Conservation (phyloP, 2,797 vertebrate species). For the Anguilla marmorata region DNA sequence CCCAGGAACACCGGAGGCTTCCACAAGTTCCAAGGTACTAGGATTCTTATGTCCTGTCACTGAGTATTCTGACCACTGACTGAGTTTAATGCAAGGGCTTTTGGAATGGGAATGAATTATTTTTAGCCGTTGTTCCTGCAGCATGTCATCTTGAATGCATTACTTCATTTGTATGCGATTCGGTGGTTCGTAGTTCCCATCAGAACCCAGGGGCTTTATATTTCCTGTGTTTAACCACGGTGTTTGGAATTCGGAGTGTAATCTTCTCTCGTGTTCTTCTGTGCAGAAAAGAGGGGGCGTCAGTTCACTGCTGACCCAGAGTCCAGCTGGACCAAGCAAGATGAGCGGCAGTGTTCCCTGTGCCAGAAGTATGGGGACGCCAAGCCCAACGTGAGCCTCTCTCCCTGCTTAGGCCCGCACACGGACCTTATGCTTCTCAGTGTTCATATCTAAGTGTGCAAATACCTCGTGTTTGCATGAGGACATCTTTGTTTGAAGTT, state of each 20-base stretch:
- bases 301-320: constrained; percentile 40
- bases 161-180: not conserved
- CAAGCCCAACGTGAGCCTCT: constrained; percentile 74
- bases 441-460: not conserved
- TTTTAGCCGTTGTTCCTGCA: not conserved
- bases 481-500: not conserved
- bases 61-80: not conserved
- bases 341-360: constrained; percentile 81
- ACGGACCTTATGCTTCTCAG: not conserved
- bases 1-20: constrained; percentile 17
- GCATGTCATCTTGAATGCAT: not conserved
- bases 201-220: not conserved
- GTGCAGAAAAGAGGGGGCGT: constrained; percentile 15
- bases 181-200: not conserved
- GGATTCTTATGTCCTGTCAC: not conserved
- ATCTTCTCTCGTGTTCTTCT: not conserved
- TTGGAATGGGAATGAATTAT: not conserved
- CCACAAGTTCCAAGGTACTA: constrained; percentile 59
- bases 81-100: not conserved
- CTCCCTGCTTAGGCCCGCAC: not conserved
- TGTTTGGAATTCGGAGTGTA: not conserved
- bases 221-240: not conserved
- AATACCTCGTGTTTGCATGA: not conserved
- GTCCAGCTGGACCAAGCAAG: constrained; percentile 68
- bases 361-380: constrained; percentile 85